Conservation (phyloP, 1,140 invertebrate species). For the Bombyx mori region DNA sequence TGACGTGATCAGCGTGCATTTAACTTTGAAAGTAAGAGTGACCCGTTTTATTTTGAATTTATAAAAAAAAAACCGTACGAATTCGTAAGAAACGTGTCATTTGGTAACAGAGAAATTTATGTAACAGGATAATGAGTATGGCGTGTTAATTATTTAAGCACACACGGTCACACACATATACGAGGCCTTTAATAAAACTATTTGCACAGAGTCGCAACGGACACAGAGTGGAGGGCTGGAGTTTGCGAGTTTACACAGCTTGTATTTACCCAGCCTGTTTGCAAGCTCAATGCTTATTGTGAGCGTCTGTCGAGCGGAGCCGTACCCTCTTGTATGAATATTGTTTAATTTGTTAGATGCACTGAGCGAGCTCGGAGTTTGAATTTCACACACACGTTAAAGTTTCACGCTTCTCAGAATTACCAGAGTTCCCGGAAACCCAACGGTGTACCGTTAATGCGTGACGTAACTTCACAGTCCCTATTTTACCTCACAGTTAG, state of each 20-base stretch:
- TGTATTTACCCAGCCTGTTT: slow-evolving; percentile 48
- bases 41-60: too few species aligned
- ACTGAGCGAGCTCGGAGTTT: slow-evolving; percentile 7
- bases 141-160: slow-evolving; percentile 13
- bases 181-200: slow-evolving; percentile 9
- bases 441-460: slow-evolving; percentile 1
- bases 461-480: slow-evolving; percentile 10
- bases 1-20: too few species aligned
- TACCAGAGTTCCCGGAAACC: slow-evolving; percentile 9
- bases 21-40: too few species aligned
- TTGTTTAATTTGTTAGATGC: slow-evolving; percentile 25
- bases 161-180: neutral
- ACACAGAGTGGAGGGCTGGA: slow-evolving; percentile 17
- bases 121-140: slow-evolving; percentile 3
- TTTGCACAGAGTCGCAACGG: slow-evolving; percentile 12
- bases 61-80: too few species aligned
- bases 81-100: neutral
- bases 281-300: slow-evolving; percentile 41
- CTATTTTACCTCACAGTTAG: slow-evolving; percentile 2
- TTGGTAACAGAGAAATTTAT: slow-evolving; percentile 8
- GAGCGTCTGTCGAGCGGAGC: slow-evolving; percentile 20
- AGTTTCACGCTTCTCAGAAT: slow-evolving; percentile 15
- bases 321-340: slow-evolving; percentile 15
- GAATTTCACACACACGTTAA: slow-evolving; percentile 2
- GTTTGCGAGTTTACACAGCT: slow-evolving; percentile 36